A percentile compares a stretch with the other conserved stretches of the same genome.
Conservation (phyloP, 2,797 vertebrate species). For the Brachyrhaphis roseni region DNA sequence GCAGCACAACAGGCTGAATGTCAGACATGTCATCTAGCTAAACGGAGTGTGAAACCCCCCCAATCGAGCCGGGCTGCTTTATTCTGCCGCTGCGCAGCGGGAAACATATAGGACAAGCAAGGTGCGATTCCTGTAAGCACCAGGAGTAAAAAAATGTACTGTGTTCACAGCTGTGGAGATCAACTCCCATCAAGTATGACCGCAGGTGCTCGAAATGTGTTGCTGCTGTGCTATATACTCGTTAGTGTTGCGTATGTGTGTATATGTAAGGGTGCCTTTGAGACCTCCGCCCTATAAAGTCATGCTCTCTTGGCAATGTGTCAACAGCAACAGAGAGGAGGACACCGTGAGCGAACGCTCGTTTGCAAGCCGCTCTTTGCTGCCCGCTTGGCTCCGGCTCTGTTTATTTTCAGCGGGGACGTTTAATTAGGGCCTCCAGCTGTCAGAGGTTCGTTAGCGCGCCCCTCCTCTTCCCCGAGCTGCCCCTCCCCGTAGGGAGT, state of each 20-base stretch:
- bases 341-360: constrained; percentile 56
- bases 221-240: constrained; percentile 69
- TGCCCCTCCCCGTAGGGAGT: constrained; percentile 68
- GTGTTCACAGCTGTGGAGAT: constrained; percentile 51
- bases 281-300: constrained; percentile 67
- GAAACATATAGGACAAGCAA: constrained; percentile 37
- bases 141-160: constrained; percentile 28
- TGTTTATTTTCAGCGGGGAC: constrained; percentile 85
- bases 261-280: constrained; percentile 31
- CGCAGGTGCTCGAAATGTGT: constrained; percentile 67
- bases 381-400: constrained; percentile 76
- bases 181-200: constrained; percentile 62
- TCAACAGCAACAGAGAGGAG: constrained; percentile 64
- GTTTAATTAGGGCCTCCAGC: constrained; percentile 90
- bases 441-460: constrained; percentile 84
- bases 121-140: constrained; percentile 42
- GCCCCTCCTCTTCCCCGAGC: constrained; percentile 77
- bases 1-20: constrained; percentile 68
- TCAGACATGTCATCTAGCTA: constrained; percentile 69
- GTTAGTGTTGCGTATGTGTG: constrained; percentile 44
- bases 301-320: constrained; percentile 63
- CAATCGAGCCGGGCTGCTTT: constrained; percentile 30
- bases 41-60: constrained; percentile 30
- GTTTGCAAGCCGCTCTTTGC: constrained; percentile 57
- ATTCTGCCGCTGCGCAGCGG: constrained; percentile 41